Base-by-base conservation (phyloP, 2,113 vertebrate genomes). In the Hippocampus mohnikei region DNA sequence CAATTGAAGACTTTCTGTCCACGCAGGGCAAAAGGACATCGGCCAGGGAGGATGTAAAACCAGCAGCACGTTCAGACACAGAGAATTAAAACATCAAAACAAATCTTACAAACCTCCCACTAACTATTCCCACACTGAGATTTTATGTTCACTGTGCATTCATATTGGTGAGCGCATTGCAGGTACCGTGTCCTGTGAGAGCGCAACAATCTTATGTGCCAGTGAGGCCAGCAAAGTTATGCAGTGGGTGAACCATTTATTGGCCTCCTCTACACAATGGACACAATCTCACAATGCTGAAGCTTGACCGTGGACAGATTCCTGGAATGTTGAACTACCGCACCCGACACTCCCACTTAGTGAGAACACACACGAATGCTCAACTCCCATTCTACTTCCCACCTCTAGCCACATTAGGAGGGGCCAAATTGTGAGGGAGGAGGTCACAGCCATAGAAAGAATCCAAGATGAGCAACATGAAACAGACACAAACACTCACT, bases 271-370 rank as follows among this genome's bases (percentile, higher is more conserved):
- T 81, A 79, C 86, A 82, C 72, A 77, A 83, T 59, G 71, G 80
- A 83, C 85, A 83, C 80, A 88, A 86, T 85, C 90, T 69, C 85
- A 88, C 83, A 82, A 79, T 81, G 84, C 72, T 82, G 88, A 91
- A 84, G 86, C 83, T 81, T 76, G 69, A 81, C 82, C 81, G 72
- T 84, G 75, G 82, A 87, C 71, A 73, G 84, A 90, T 90, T 91
- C 87, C 87, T 88, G 90, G 88, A 91, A 92, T 92, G 88, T 85
- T 87, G 74, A 81, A 86, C 81, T 87, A 77, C 90, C 85, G 81
- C 89, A 65, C 88, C 88, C 81, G 80, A 81, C 87, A 89, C 88
- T 89, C 88, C 85, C 79, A 88, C 86, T 85, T 72, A 82, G 80
- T 80, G 72, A 71, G 80, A 84, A 79, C 80, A 79, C 85, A 82